phyloP scores from a whole-genome alignment of 2,797 vertebrate genomes.

The Alca torda region DNA sequence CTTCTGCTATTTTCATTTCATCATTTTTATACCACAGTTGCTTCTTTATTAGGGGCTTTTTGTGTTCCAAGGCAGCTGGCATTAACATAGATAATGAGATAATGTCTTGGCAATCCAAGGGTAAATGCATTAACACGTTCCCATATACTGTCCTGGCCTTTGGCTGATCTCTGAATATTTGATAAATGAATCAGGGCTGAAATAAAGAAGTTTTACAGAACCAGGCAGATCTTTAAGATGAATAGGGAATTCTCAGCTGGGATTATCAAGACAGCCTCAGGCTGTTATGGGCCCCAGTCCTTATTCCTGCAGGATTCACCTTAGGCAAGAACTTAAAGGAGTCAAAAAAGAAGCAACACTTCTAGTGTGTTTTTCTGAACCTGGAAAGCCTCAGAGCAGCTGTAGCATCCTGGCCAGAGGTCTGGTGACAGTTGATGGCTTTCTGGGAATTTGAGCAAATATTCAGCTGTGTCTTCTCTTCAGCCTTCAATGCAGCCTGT shows the following conservation, averaged over 20 bases:
- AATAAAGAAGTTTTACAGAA: not conserved
- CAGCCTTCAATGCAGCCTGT: not conserved
- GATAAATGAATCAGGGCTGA: not conserved
- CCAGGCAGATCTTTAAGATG: not conserved
- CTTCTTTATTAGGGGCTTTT: not conserved
- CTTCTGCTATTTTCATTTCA: not conserved
- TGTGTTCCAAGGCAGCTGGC: not conserved
- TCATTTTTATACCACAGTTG: not conserved
- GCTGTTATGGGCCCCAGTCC: not conserved
- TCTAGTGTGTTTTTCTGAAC: not conserved
- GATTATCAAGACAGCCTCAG: not conserved
- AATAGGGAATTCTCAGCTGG: not conserved
- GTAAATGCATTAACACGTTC: not conserved
- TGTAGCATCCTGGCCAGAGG: not conserved
- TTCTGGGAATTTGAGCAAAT: not conserved
- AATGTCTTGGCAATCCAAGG: not conserved
- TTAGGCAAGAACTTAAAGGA: not conserved
- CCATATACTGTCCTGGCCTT: not conserved
- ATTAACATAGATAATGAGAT: not conserved
- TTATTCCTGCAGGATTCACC: not conserved
- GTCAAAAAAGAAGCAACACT: not conserved
- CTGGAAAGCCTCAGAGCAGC: not conserved
- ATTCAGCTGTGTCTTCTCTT: not conserved
- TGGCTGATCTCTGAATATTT: not conserved
- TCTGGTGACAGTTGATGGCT: not conserved